These are phyloP conservation scores for Drosophila subquinaria DNA, from an alignment of 2,888 invertebrate species.

Conservation along the genomic window DNA sequence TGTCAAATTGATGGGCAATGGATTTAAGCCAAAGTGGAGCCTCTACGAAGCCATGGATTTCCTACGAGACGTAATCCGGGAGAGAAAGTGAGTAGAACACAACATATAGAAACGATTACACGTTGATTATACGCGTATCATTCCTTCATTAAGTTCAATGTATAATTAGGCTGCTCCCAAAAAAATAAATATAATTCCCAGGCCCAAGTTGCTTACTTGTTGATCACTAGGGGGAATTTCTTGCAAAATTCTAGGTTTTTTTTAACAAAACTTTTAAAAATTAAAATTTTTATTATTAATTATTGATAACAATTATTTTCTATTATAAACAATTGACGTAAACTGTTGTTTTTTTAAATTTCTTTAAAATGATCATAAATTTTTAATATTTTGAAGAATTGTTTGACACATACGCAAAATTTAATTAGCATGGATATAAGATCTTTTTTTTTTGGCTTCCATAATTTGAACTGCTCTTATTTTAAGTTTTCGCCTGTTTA, in stretches of 20 bases:
- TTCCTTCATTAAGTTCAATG: background rate
- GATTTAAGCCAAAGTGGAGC: conserved; percentile 84
- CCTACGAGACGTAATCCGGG: conserved; percentile 83
- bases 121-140: background rate
- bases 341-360: no score
- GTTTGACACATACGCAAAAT: background rate
- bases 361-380: background rate
- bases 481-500: conserved; percentile 12
- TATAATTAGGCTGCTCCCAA: conserved; percentile 12
- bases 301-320: background rate
- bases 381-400: background rate
- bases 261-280: background rate
- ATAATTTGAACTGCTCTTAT: background rate
- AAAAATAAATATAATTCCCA: background rate
- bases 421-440: background rate
- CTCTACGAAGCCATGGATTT: conserved; percentile 84
- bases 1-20: conserved; percentile 84
- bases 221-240: conserved; percentile 1
- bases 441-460: background rate
- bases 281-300: background rate
- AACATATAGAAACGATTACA: background rate
- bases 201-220: conserved; percentile 9
- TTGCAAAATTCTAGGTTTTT: background rate
- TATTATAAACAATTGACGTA: no score
- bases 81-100: conserved; percentile 83